Conservation (phyloP, 2,797 vertebrate genomes). For the Hemibagrus guttatus region DNA sequence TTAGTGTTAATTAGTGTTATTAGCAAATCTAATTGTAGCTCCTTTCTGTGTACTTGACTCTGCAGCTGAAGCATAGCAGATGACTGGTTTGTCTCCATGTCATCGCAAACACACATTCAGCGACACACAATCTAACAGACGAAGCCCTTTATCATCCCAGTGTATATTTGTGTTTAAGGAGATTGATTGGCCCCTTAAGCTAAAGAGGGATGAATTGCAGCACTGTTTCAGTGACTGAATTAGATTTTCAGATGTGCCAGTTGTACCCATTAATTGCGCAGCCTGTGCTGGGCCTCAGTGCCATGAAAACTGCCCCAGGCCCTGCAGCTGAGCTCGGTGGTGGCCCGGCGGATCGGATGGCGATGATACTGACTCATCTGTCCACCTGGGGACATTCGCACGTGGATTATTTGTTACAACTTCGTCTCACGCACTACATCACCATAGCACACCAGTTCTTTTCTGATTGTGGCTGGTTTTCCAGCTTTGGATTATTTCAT, state of each 20-base stretch:
- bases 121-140: slow-evolving; percentile 6
- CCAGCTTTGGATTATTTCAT: neutral
- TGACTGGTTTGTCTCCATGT: slow-evolving; percentile 4
- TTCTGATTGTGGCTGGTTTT: neutral
- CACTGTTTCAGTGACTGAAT: slow-evolving; percentile 65
- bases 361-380: slow-evolving; percentile 40
- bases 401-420: neutral
- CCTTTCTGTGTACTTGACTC: neutral
- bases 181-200: slow-evolving; percentile 71
- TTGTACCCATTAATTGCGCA: slow-evolving; percentile 71
- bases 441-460: neutral
- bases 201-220: slow-evolving; percentile 63
- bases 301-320: slow-evolving; percentile 60
- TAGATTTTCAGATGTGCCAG: slow-evolving; percentile 69
- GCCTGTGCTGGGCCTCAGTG: slow-evolving; percentile 61
- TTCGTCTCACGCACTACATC: neutral
- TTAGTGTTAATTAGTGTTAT: neutral
- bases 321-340: slow-evolving; percentile 48
- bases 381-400: slow-evolving; percentile 18
- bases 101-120: slow-evolving; percentile 1
- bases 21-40: slow-evolving; percentile 1
- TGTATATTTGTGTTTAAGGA: slow-evolving; percentile 66
- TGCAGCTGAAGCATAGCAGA: slow-evolving; percentile 22
- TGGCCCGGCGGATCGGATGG: slow-evolving; percentile 36
- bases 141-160: slow-evolving; percentile 38